phyloP scores from a whole-genome alignment of 1,140 invertebrate species.

The Aradophagus sp. region DNA sequence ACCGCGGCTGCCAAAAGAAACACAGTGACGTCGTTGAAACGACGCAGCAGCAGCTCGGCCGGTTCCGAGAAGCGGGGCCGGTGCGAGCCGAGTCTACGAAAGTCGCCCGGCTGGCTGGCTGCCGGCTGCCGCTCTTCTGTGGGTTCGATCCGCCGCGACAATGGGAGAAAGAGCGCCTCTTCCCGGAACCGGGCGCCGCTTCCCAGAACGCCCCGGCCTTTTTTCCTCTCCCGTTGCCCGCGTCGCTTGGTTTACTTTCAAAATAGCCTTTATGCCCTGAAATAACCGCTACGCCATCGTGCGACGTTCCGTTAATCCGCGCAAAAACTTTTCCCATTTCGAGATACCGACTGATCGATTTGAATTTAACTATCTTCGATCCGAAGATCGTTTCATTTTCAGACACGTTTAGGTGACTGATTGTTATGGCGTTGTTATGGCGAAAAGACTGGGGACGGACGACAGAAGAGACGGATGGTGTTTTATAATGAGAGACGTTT shows the following conservation, averaged over 20 bases:
- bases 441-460: too few relatives aligned
- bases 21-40: constrained; percentile 32
- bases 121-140: constrained; percentile 20
- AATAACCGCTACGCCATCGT: constrained; percentile 4
- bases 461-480: too few relatives aligned
- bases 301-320: constrained; percentile 6
- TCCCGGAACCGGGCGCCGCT: constrained; percentile 25
- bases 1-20: constrained; percentile 22
- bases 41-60: constrained; percentile 5
- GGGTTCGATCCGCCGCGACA: constrained; percentile 21
- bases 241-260: constrained; percentile 13
- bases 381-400: too few relatives aligned
- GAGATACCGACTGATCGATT: too few relatives aligned
- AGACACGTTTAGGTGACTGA: too few relatives aligned
- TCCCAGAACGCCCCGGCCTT: constrained; percentile 16
- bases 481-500: too few relatives aligned
- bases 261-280: constrained; percentile 8
- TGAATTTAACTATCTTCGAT: too few relatives aligned
- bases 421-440: too few relatives aligned
- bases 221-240: constrained; percentile 13
- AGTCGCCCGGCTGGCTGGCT: constrained; percentile 41
- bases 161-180: constrained; percentile 27
- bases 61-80: constrained; percentile 3
- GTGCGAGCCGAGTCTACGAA: constrained; percentile 33
- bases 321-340: background rate